A percentile compares a stretch with the other conserved stretches of the same genome.
phyloP scores from a whole-genome alignment of 2,113 vertebrate species.

The Benitochromis conjunctus region DNA sequence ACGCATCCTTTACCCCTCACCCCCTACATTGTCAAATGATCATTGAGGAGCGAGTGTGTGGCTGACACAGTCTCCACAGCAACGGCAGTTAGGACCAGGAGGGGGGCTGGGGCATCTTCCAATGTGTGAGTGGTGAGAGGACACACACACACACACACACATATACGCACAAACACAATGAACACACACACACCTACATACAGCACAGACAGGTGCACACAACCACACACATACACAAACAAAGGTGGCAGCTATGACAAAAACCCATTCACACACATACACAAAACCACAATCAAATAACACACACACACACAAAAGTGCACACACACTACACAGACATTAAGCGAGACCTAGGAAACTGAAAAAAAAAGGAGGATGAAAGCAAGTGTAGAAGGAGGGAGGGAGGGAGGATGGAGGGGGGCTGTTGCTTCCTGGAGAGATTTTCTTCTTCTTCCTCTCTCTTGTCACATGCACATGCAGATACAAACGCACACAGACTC shows the following conservation, averaged over 20 bases:
- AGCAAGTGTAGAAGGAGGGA: neutral
- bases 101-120: slow-evolving; percentile 59
- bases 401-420: neutral
- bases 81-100: slow-evolving; percentile 64
- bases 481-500: neutral
- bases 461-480: slow-evolving; percentile 5
- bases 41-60: slow-evolving; percentile 62
- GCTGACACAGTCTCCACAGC: slow-evolving; percentile 71
- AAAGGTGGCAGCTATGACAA: slow-evolving; percentile 19
- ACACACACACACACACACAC: neutral
- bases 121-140: slow-evolving; percentile 49
- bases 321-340: slow-evolving; percentile 4
- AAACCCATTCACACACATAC: slow-evolving; percentile 23
- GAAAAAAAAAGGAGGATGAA: slow-evolving; percentile 43
- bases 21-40: slow-evolving; percentile 66
- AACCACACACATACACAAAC: neutral
- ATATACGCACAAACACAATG: neutral
- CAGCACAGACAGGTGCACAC: slow-evolving; percentile 8
- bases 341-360: slow-evolving; percentile 33
- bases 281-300: neutral
- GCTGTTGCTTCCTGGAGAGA: slow-evolving; percentile 39
- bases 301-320: neutral
- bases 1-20: slow-evolving; percentile 41
- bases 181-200: neutral
- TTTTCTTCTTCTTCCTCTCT: slow-evolving; percentile 31